phyloP scores from a whole-genome alignment of 2,797 vertebrate species.

The Onychomys leucogaster region DNA sequence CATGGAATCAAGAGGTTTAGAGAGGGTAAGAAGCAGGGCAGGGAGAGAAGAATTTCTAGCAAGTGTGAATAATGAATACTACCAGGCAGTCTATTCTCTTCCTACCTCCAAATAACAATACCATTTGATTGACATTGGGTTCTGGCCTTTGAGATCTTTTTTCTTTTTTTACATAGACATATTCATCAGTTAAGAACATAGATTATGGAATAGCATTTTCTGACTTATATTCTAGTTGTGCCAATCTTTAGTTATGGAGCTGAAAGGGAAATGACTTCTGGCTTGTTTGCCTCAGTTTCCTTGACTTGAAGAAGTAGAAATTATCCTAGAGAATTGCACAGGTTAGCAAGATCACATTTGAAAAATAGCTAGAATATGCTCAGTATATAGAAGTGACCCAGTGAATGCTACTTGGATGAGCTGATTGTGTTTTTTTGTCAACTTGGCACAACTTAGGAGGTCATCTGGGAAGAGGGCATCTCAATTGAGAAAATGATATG shows the following conservation, averaged over 20 bases:
- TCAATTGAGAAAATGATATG: not conserved
- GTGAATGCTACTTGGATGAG: not conserved
- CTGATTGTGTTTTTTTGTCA: not conserved
- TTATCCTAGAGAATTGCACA: not conserved
- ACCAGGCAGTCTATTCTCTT: not conserved
- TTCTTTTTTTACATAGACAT: not conserved
- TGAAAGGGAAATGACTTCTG: constrained; percentile 11
- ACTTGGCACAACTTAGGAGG: not conserved
- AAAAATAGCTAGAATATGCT: not conserved
- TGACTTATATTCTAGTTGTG: not conserved
- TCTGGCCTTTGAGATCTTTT: not conserved
- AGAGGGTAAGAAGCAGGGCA: too few species aligned
- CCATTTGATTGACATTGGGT: not conserved
- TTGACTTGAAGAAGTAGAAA: constrained; percentile 24
- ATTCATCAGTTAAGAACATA: not conserved
- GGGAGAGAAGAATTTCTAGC: not conserved
- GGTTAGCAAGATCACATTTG: not conserved
- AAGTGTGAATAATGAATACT: constrained; percentile 34
- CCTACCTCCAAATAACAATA: not conserved
- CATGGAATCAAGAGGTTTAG: not conserved
- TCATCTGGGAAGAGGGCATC: not conserved
- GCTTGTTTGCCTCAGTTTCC: constrained; percentile 20
- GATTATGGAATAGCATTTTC: not conserved
- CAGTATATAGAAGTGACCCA: not conserved
- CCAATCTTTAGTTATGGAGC: not conserved